Evolutionary conservation across 2,797 vertebrate genomes (phyloP), one percentile per base, ranked within the genome.

Genomic region (Falco biarmicus): DNA sequence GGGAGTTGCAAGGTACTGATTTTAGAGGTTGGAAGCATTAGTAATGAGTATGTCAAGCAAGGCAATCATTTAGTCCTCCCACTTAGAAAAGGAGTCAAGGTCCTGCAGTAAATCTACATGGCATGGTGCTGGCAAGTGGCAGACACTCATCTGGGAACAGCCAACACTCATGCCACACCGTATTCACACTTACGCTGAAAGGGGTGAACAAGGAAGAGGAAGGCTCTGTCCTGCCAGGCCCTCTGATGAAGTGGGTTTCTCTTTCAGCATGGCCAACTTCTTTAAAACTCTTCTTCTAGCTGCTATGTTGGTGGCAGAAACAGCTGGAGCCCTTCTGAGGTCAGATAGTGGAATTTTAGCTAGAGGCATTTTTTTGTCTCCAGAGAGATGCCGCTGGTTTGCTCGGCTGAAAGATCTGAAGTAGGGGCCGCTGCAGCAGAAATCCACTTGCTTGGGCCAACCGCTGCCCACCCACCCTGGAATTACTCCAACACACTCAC

Each of bases 401-500:
- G 94, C 78, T 97, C 92, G 97, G 96, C 97, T 98, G 97, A 98
- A 94, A 97, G 97, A 98, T 98, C 98, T 98, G 97, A 98, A 84
- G 97, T 97, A 88, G 91, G 60, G 89, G 97, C 94, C 95, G 96
- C 96, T 37, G 89, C 86, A 41, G 65, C 83, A 96, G 87, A 95
- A 90, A 89, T 85, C 77, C 92, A 74, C 91, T 97, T 64, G 90
- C 92, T 88, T 81, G 94, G 90, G 88, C 95, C 96, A 94, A 95
- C 41, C 45, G 25, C 86, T 96, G 91, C 94, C 96, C 95, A 93
- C 94, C 96, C 87, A 92, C 74, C 90, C 95, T 96, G 96, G 95
- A 96, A 90, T 37, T 51, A 19, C 92, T 96, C 93, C 96, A 94
- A 37, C 80, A 43, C 82, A 20, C 75, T 95, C 83, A 87, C 82